These are phyloP conservation scores for Drosophila athabasca DNA, from an alignment of 1,140 invertebrate species.

Conservation along the genomic window DNA sequence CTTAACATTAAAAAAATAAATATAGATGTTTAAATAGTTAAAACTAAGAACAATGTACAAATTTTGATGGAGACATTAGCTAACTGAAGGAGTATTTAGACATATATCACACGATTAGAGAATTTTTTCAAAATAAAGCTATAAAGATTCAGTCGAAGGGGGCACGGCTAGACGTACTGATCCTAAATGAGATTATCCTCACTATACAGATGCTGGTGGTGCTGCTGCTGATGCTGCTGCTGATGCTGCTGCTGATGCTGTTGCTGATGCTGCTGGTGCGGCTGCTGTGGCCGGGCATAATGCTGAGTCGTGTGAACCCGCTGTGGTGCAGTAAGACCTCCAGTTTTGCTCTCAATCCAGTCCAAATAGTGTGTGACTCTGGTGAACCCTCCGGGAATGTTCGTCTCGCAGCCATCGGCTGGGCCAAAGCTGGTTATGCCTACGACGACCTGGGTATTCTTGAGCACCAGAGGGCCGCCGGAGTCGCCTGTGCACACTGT, in stretches of 20 bases:
- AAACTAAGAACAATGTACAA: constrained; percentile 50
- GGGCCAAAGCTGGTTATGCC: constrained; percentile 81
- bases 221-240: constrained; percentile 31
- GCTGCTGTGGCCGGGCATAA: constrained; percentile 15
- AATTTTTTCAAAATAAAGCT: constrained; percentile 62
- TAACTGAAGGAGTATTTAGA: constrained; percentile 28
- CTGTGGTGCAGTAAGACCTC: constrained; percentile 29
- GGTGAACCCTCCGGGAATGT: constrained; percentile 75
- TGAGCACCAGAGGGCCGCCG: constrained; percentile 74
- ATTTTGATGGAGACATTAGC: constrained; percentile 41
- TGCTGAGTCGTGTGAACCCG: constrained; percentile 12
- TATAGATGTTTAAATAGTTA: constrained; percentile 66
- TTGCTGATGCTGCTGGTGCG: constrained; percentile 18
- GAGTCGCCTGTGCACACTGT: constrained; percentile 80
- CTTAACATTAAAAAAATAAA: constrained; percentile 73
- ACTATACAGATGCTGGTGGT: constrained; percentile 47
- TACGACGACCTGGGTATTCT: constrained; percentile 73
- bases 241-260: constrained; percentile 14
- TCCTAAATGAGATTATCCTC: constrained; percentile 67
- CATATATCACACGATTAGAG: constrained; percentile 72
- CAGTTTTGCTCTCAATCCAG: constrained; percentile 79
- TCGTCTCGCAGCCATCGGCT: constrained; percentile 79
- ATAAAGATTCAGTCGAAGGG: constrained; percentile 66
- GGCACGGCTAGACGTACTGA: constrained; percentile 15
- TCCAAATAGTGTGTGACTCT: constrained; percentile 76